These are phyloP conservation scores for Bombus confusus DNA, from an alignment of 1,140 invertebrate genomes.

Conservation along the genomic window DNA sequence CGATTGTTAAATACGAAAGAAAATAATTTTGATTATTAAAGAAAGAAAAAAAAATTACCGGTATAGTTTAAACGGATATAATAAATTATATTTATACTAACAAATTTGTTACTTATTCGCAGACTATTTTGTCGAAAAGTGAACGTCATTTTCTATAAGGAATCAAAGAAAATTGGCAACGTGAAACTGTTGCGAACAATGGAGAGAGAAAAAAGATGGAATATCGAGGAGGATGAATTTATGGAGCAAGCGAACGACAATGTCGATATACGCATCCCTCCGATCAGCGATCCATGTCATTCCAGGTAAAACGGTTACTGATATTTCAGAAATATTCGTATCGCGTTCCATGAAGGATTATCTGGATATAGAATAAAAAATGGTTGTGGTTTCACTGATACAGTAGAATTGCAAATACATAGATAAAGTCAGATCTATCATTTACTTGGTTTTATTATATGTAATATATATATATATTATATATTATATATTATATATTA, in stretches of 20 bases:
- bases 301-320: constrained; percentile 22
- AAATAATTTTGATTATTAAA: not conserved
- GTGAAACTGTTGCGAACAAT: constrained; percentile 1
- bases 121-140: not conserved
- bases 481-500: too few species aligned
- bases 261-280: constrained; percentile 36
- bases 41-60: too few species aligned
- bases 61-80: not conserved
- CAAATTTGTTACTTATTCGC: not conserved
- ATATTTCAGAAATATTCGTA: not conserved
- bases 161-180: not conserved
- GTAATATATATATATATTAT: not conserved
- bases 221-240: constrained; percentile 45
- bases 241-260: constrained; percentile 10
- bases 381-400: too few species aligned
- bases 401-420: not conserved
- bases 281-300: constrained; percentile 27
- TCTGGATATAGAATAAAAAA: not conserved
- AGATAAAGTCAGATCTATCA: not conserved
- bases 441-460: not conserved
- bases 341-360: not conserved
- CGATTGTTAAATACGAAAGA: not conserved
- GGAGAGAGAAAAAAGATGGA: constrained; percentile 2
- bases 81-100: not conserved
- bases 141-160: not conserved